Evolutionary conservation across 1,140 invertebrate species (phyloP), one percentile per base, ranked within the genome.

Genomic region (Cydia amplana): DNA sequence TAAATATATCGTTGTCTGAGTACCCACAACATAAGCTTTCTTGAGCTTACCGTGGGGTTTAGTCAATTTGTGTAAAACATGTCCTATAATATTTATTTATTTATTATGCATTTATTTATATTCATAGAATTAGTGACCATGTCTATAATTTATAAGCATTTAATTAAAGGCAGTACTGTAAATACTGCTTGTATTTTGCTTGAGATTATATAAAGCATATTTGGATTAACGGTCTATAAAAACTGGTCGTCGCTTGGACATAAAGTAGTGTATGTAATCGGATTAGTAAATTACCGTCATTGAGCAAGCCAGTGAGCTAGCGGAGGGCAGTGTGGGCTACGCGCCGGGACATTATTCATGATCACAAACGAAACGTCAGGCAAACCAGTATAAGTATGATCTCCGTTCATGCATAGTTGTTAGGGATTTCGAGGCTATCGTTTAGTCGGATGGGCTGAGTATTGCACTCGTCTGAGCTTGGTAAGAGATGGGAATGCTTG

Each of bases 221-320:
- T 70, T 18, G 65, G 64, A 67, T 67, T 67, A 67, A 67, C 64
- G 64, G 36, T 40, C 65, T 25, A 70, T 70, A 70, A 70, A 70
- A 70, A 40, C 65, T 70, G 65, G 28, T 70, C 36, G 32, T 36
- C 32, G 28, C 32, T 36, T 70, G 32, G 65, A 36, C 65, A 70
- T 43, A 70, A 70, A 70, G 36, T 70, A 70, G n/a, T 70, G 65
- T 36, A 36, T 70, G 60, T 83, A 83, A 83, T 78, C 81, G 76
- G 79, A 84, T 82, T 84, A 81, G 77, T 76, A 84, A 84, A 81
- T 82, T 75, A 78, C 77, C 79, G 78, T 81, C 78, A 65, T 76
- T 82, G 77, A 77, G 67, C 74, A 70, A 78, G 74, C 75, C 46
- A 55, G 49, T 18, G 72, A 74, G 76, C 77, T 76, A 79, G 76